Evolutionary conservation across 2,113 vertebrate genomes (phyloP).

Genomic region (Hippotragus niger): DNA sequence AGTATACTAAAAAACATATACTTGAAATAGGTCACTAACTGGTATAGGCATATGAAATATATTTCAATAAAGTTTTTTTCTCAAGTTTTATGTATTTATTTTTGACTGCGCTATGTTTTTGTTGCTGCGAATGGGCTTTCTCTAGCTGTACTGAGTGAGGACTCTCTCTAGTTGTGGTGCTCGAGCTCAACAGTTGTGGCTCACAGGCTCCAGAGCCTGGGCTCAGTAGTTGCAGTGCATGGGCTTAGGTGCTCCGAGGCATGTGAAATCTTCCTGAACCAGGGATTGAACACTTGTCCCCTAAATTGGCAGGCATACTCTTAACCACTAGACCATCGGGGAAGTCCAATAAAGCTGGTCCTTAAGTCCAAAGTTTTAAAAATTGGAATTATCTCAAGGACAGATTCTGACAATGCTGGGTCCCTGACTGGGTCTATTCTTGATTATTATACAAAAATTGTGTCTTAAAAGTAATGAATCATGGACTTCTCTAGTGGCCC

Average conservation of each 20-base stretch:
- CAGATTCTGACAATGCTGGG: not conserved
- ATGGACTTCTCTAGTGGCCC: not conserved
- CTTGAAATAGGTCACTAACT: not conserved
- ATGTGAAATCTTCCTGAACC: not conserved
- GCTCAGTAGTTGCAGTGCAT: not conserved
- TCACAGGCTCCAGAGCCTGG: not conserved
- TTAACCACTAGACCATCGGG: not conserved
- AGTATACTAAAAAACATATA: not conserved
- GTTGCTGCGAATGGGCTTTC: not conserved
- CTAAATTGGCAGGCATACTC: not conserved
- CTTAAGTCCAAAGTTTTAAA: not conserved
- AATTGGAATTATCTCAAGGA: not conserved
- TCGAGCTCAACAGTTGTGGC: not conserved
- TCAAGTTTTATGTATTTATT: not conserved
- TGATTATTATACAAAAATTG: not conserved
- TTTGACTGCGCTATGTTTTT: not conserved
- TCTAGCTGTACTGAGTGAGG: not conserved
- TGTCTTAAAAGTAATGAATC: not conserved
- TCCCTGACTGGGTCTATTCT: not conserved
- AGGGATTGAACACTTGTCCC: not conserved
- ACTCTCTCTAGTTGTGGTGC: not conserved
- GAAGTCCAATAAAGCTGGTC: not conserved
- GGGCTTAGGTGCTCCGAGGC: not conserved
- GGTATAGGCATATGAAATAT: not conserved
- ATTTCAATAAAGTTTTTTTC: not conserved